Evolutionary conservation across 2,113 vertebrate genomes (phyloP).

Genomic region (Heterotis niloticus): DNA sequence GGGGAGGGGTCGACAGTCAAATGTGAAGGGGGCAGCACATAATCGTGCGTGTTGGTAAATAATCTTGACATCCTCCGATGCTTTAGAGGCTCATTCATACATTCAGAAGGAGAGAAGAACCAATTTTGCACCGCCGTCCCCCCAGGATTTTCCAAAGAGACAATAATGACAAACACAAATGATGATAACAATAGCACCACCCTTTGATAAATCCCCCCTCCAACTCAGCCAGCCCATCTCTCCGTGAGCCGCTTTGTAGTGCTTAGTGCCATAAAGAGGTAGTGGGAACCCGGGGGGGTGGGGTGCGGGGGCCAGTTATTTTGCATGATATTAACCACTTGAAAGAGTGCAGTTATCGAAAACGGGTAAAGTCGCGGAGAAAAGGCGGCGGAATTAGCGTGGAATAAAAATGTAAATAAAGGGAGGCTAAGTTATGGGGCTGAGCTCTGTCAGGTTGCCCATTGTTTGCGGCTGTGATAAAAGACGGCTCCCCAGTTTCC

Average conservation of each 20-base stretch:
- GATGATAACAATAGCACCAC: slow-evolving; percentile 57
- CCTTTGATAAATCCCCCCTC: slow-evolving; percentile 44
- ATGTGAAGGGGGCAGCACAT: slow-evolving; percentile 33
- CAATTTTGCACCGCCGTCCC: slow-evolving; percentile 35
- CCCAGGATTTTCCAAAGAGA: slow-evolving; percentile 41
- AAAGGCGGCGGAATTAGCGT: slow-evolving; percentile 29
- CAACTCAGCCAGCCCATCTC: slow-evolving; percentile 43
- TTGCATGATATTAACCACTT: slow-evolving; percentile 76
- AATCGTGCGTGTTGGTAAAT: slow-evolving; percentile 68
- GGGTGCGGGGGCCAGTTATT: slow-evolving; percentile 51
- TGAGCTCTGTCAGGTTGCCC: slow-evolving; percentile 65
- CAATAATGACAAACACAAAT: slow-evolving; percentile 68
- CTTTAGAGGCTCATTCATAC: slow-evolving; percentile 70
- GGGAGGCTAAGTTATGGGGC: slow-evolving; percentile 65
- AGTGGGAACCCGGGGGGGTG: slow-evolving; percentile 46
- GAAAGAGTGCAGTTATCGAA: slow-evolving; percentile 61
- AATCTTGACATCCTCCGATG: slow-evolving; percentile 60
- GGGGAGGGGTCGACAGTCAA: background rate
- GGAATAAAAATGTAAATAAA: slow-evolving; percentile 70
- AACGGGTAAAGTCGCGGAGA: slow-evolving; percentile 51
- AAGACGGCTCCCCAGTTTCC: slow-evolving; percentile 68
- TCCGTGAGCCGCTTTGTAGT: slow-evolving; percentile 13
- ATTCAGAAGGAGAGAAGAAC: slow-evolving; percentile 56
- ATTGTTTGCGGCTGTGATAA: slow-evolving; percentile 74
- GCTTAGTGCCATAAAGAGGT: slow-evolving; percentile 10